Evolutionary conservation across 2,888 invertebrate genomes (phyloP).

Genomic region (Sphaerophoria taeniata): DNA sequence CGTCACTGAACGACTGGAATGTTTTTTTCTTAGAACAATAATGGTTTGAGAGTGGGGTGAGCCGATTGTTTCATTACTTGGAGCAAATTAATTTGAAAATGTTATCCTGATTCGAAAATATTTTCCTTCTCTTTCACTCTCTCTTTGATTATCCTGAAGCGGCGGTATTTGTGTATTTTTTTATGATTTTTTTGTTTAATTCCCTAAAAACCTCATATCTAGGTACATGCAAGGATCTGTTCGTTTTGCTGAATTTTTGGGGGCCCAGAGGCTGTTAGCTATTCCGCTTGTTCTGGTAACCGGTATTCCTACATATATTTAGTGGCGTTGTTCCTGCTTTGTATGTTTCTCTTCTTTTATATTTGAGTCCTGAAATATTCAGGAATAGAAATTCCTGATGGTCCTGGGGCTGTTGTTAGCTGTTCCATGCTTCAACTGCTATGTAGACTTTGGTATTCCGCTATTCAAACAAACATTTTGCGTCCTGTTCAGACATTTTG

Average conservation of each 20-base stretch:
- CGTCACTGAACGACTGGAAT: conserved; percentile 15
- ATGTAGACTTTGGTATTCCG: conserved; percentile 32
- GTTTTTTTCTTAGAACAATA: neutral
- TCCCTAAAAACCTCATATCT: no score
- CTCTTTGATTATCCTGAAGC: conserved; percentile 23
- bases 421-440: neutral
- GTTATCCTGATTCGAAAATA: conserved; percentile 56
- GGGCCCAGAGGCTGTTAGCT: conserved; percentile 24
- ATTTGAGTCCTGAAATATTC: conserved; percentile 19
- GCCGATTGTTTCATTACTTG: conserved; percentile 50
- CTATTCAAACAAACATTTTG: conserved; percentile 40
- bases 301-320: no score
- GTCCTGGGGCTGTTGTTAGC: no score
- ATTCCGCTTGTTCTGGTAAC: conserved; percentile 20
- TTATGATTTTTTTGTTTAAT: neutral
- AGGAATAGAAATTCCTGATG: neutral
- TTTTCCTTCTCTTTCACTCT: conserved; percentile 18
- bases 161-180: conserved; percentile 8
- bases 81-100: conserved; percentile 63
- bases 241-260: conserved; percentile 31
- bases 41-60: neutral
- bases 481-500: conserved; percentile 20
- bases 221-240: conserved; percentile 1
- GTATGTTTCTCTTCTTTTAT: conserved; percentile 4
- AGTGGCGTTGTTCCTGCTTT: conserved; percentile 1